Evolutionary conservation across 2,888 invertebrate species (phyloP).

Genomic region (Drosophila differens): DNA sequence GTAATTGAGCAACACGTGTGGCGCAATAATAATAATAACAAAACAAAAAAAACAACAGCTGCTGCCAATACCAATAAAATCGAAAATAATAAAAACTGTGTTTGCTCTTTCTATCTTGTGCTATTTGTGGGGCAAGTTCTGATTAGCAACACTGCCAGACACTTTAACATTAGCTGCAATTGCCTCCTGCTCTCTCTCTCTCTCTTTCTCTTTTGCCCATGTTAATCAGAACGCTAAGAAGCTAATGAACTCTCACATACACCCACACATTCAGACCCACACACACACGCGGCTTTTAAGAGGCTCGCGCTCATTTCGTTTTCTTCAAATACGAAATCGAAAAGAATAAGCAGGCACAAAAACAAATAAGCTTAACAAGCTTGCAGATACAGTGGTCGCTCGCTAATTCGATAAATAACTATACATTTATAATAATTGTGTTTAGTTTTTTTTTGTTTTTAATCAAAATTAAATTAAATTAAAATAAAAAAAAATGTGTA

Average conservation of each 20-base stretch:
- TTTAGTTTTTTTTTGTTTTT: background rate
- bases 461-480: background rate
- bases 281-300: conserved; percentile 18
- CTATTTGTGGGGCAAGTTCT: conserved; percentile 60
- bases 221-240: conserved; percentile 33
- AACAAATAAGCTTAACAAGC: conserved; percentile 40
- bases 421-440: background rate
- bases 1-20: conserved; percentile 18
- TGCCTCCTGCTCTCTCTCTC: conserved; percentile 11
- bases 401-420: background rate
- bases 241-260: conserved; percentile 65
- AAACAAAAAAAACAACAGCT: conserved; percentile 3
- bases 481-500: background rate
- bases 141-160: conserved; percentile 66
- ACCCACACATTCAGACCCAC: conserved; percentile 7
- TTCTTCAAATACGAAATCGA: conserved; percentile 34
- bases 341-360: conserved; percentile 19
- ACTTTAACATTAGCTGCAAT: background rate
- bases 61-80: conserved; percentile 38
- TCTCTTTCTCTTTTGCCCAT: background rate
- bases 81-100: conserved; percentile 36
- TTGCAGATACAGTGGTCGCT: conserved; percentile 13
- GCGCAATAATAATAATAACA: conserved; percentile 16
- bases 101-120: conserved; percentile 47
- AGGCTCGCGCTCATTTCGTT: conserved; percentile 51